These are phyloP conservation scores for Grapholita molesta DNA, from an alignment of 1,140 invertebrate genomes.

Conservation along the genomic window DNA sequence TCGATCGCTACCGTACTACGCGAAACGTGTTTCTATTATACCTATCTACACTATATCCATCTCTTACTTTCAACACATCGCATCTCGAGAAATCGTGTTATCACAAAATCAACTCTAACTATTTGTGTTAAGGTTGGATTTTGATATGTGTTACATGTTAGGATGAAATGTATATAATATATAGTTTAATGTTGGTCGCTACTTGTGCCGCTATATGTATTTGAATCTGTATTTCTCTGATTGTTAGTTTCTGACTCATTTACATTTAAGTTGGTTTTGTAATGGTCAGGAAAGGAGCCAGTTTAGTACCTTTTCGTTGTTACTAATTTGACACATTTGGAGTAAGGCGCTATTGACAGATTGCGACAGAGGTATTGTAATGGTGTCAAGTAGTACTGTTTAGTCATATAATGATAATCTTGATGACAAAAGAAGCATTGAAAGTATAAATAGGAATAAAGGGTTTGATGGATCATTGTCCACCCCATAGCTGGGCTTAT, in stretches of 20 bases:
- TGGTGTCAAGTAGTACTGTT: neutral
- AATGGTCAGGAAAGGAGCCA: neutral
- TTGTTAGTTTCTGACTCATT: neutral
- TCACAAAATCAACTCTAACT: neutral
- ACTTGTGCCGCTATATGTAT: neutral
- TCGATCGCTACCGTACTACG: constrained; percentile 52
- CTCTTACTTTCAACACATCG: neutral
- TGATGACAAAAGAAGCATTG: neutral
- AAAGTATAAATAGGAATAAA: no score
- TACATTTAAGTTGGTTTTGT: neutral
- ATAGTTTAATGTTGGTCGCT: neutral
- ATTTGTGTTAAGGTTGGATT: neutral
- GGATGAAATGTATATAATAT: neutral
- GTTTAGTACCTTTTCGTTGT: neutral
- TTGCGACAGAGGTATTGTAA: neutral
- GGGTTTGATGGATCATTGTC: no score
- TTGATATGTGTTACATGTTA: neutral
- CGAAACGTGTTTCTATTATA: constrained; percentile 49
- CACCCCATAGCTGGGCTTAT: no score
- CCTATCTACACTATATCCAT: constrained; percentile 23
- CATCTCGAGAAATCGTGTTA: neutral
- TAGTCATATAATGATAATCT: neutral
- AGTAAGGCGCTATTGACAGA: neutral
- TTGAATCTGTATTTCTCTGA: neutral
- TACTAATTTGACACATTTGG: neutral